Evolutionary conservation across 2,888 invertebrate species (phyloP).

Genomic region (Campaea margaritaria): DNA sequence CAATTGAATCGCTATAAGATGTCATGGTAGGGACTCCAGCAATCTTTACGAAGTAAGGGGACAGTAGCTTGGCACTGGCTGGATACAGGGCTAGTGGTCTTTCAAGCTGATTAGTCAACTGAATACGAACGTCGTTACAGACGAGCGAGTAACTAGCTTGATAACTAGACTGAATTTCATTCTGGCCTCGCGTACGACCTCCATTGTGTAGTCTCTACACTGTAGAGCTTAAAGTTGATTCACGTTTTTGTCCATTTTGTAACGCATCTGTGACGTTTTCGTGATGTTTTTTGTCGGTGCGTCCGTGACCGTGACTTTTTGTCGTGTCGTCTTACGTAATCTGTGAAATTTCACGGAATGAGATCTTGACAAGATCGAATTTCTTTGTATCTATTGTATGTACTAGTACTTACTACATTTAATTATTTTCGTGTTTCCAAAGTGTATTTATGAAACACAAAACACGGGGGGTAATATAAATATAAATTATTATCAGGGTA

Average conservation of each 20-base stretch:
- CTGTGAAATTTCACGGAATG: slow-evolving; percentile 11
- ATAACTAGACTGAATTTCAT: no score
- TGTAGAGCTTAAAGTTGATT: background rate
- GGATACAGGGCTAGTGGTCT: no score
- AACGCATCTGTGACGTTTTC: slow-evolving; percentile 19
- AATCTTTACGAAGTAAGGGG: no score
- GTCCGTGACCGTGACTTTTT: slow-evolving; percentile 32
- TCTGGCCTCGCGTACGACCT: background rate
- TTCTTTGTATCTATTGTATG: background rate
- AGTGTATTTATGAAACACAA: background rate
- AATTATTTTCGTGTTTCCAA: background rate
- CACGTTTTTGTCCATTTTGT: slow-evolving; percentile 23
- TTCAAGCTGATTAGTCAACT: no score
- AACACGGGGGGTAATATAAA: no score
- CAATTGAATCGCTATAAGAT: no score
- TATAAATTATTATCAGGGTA: no score
- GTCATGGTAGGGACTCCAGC: no score
- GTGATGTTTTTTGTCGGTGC: slow-evolving; percentile 26
- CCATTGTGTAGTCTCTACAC: no score
- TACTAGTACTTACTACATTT: background rate
- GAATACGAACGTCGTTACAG: no score
- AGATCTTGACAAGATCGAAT: background rate
- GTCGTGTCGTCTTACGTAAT: slow-evolving; percentile 19
- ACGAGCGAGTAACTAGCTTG: no score
- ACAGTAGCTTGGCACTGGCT: no score